A percentile compares a stretch with the other conserved stretches of the same genome.
These are phyloP conservation scores for Dynastes tityus DNA, from an alignment of 2,888 invertebrate species.

Conservation along the genomic window DNA sequence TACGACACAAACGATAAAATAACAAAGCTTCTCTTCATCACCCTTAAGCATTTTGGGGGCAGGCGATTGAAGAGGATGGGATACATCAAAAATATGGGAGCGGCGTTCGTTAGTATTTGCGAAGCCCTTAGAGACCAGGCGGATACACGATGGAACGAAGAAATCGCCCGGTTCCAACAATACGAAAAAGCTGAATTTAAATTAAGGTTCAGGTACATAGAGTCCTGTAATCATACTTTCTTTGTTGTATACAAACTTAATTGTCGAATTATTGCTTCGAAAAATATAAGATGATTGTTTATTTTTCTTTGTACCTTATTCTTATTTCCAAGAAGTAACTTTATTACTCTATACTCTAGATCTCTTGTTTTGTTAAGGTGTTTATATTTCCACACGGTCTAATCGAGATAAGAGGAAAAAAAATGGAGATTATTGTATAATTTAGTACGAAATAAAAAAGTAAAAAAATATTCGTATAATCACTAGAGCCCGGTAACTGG, in stretches of 20 bases:
- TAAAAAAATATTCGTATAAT: no score
- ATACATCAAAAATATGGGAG: neutral
- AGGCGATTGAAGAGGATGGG: neutral
- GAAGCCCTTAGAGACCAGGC: neutral
- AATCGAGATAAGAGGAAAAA: no score
- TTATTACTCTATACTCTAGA: no score
- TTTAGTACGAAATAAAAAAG: no score
- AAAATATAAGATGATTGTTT: no score
- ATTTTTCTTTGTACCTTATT: no score
- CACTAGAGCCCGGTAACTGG: no score
- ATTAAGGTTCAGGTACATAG: neutral
- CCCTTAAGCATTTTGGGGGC: neutral
- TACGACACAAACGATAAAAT: conserved; percentile 14
- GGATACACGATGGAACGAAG: neutral
- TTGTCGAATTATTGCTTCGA: no score
- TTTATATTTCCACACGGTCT: no score
- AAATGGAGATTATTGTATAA: no score
- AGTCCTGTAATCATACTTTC: neutral
- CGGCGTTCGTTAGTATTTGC: conserved; percentile 2
- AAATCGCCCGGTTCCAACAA: neutral
- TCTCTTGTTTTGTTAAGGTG: no score
- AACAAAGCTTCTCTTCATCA: conserved; percentile 7
- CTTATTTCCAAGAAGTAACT: no score
- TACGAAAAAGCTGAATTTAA: neutral
- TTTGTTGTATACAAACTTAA: neutral